Conservation (phyloP, 1,140 invertebrate genomes). For the Portunus trituberculatus region DNA sequence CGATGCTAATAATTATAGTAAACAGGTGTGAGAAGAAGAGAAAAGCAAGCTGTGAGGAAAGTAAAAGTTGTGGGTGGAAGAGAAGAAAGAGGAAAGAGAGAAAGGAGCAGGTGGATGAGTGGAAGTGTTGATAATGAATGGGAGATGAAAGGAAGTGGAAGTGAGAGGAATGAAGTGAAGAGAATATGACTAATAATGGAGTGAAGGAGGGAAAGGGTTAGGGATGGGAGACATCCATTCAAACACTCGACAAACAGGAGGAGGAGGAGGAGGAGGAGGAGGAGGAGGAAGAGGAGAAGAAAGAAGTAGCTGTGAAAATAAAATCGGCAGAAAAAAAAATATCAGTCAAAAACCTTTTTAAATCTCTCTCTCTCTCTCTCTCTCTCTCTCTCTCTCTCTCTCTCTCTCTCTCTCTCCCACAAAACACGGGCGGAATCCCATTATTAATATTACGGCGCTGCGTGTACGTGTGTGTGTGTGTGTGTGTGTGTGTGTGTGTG, state of each 20-base stretch:
- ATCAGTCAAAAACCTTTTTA: background rate
- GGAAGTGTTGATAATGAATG: too few relatives aligned
- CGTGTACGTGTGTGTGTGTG: slow-evolving; percentile 29
- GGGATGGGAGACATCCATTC: too few relatives aligned
- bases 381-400: slow-evolving; percentile 1
- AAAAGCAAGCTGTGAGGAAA: too few relatives aligned
- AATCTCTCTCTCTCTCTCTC: background rate
- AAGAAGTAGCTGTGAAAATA: too few relatives aligned
- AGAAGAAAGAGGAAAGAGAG: background rate
- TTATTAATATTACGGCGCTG: background rate
- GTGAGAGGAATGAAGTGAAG: background rate
- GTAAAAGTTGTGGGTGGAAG: too few relatives aligned
- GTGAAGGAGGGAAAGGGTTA: too few relatives aligned
- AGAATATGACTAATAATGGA: background rate
- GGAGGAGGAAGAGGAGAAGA: too few relatives aligned
- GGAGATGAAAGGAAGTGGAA: background rate
- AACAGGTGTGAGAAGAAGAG: background rate
- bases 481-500: slow-evolving; percentile 12
- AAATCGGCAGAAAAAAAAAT: too few relatives aligned
- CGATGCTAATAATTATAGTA: background rate
- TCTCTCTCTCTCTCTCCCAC: background rate
- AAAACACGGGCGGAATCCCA: background rate
- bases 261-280: too few relatives aligned
- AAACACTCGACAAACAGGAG: background rate
- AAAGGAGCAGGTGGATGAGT: too few relatives aligned